Evolutionary conservation across 2,888 invertebrate species (phyloP).

Genomic region (Drosophila lutescens): DNA sequence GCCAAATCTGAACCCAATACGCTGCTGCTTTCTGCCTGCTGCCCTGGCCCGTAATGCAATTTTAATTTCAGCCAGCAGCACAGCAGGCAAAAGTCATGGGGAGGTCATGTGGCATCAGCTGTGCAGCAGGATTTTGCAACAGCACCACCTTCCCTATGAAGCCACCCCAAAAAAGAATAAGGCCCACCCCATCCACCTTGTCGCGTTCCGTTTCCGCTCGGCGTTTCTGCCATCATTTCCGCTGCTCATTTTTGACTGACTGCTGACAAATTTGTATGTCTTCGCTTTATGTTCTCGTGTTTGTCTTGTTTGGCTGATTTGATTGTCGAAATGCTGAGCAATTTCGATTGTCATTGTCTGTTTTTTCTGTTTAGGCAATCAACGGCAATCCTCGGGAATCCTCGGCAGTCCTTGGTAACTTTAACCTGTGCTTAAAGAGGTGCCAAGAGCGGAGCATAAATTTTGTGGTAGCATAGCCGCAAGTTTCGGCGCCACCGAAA

Average conservation of each 20-base stretch:
- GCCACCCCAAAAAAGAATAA: not conserved
- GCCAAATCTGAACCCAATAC: slow-evolving; percentile 18
- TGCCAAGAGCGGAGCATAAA: slow-evolving; percentile 63
- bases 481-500: slow-evolving; percentile 66
- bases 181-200: slow-evolving; percentile 23
- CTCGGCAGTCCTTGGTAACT: slow-evolving; percentile 38
- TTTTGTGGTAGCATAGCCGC: slow-evolving; percentile 67
- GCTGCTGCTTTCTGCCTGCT: not conserved
- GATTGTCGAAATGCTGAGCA: slow-evolving; percentile 58
- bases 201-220: slow-evolving; percentile 68
- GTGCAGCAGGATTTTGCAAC: slow-evolving; percentile 45
- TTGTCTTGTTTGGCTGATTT: slow-evolving; percentile 71
- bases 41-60: slow-evolving; percentile 69
- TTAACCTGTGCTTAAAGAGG: slow-evolving; percentile 25
- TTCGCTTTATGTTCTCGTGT: slow-evolving; percentile 48
- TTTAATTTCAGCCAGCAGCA: slow-evolving; percentile 72
- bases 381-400: slow-evolving; percentile 18
- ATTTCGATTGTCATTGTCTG: slow-evolving; percentile 63
- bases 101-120: slow-evolving; percentile 52
- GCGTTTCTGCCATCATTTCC: slow-evolving; percentile 73
- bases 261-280: slow-evolving; percentile 54
- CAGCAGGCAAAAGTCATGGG: slow-evolving; percentile 56
- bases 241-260: slow-evolving; percentile 72
- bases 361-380: slow-evolving; percentile 12
- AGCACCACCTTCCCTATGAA: no score